phyloP scores from a whole-genome alignment of 2,888 invertebrate genomes.

The Pheosia gnoma region DNA sequence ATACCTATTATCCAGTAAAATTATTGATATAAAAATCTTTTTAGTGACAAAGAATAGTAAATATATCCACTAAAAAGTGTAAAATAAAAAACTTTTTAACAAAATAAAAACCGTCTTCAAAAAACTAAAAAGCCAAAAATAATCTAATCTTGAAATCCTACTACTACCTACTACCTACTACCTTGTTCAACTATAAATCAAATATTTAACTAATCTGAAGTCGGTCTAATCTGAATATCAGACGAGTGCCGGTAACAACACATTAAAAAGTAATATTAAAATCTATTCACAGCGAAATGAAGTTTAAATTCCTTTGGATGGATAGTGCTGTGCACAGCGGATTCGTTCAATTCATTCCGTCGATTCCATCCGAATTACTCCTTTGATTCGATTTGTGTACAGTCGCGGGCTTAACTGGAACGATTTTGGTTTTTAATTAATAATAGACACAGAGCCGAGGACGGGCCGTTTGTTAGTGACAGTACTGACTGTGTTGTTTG shows the following conservation, averaged over 20 bases:
- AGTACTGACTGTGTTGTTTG: constrained; percentile 38
- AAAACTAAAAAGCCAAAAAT: too few species aligned
- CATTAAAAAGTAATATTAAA: background rate
- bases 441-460: constrained; percentile 58
- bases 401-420: constrained; percentile 63
- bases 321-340: constrained; percentile 22
- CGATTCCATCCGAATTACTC: constrained; percentile 71
- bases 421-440: constrained; percentile 76
- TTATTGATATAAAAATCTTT: too few species aligned
- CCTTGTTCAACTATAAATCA: too few species aligned
- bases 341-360: constrained; percentile 50
- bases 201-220: too few species aligned
- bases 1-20: too few species aligned
- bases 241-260: constrained; percentile 10
- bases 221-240: too few species aligned
- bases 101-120: too few species aligned
- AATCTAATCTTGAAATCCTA: too few species aligned
- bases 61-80: too few species aligned
- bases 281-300: constrained; percentile 1
- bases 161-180: too few species aligned
- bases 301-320: constrained; percentile 15
- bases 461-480: constrained; percentile 53
- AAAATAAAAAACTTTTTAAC: too few species aligned
- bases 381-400: constrained; percentile 72
- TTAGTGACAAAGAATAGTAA: too few species aligned